Conservation (phyloP, 1,140 invertebrate genomes). For the Bombus confusus region DNA sequence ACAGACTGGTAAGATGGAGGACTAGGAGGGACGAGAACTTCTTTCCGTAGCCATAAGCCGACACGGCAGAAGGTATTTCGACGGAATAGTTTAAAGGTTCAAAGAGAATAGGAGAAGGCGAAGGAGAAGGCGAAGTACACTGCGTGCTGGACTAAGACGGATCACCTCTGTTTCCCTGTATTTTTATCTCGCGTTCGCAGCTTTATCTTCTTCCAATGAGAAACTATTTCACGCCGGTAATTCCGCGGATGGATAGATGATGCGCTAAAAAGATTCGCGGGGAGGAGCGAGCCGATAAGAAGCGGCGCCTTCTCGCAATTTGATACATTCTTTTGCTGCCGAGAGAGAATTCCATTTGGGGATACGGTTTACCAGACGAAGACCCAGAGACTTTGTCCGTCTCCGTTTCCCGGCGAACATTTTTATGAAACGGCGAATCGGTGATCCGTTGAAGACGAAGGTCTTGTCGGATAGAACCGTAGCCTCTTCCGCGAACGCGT, state of each 20-base stretch:
- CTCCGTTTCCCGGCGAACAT: neutral
- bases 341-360: neutral
- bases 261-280: neutral
- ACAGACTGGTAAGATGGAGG: no score
- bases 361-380: neutral
- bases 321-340: neutral
- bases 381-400: neutral
- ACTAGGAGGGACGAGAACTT: neutral
- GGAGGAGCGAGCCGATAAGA: neutral
- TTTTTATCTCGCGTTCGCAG: slow-evolving; percentile 23
- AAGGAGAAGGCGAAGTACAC: neutral
- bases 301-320: neutral
- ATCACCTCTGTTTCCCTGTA: slow-evolving; percentile 22
- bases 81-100: slow-evolving; percentile 13
- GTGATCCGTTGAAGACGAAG: slow-evolving; percentile 18
- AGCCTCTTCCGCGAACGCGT: neutral
- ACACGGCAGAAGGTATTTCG: neutral
- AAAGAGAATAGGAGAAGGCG: slow-evolving; percentile 8
- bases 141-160: neutral
- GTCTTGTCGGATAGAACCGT: neutral
- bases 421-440: slow-evolving; percentile 25
- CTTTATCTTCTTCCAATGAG: slow-evolving; percentile 33
- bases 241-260: slow-evolving; percentile 18
- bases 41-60: slow-evolving; percentile 8
- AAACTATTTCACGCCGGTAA: slow-evolving; percentile 16